phyloP scores from a whole-genome alignment of 1,140 invertebrate species.

The Nautilus pompilius region DNA sequence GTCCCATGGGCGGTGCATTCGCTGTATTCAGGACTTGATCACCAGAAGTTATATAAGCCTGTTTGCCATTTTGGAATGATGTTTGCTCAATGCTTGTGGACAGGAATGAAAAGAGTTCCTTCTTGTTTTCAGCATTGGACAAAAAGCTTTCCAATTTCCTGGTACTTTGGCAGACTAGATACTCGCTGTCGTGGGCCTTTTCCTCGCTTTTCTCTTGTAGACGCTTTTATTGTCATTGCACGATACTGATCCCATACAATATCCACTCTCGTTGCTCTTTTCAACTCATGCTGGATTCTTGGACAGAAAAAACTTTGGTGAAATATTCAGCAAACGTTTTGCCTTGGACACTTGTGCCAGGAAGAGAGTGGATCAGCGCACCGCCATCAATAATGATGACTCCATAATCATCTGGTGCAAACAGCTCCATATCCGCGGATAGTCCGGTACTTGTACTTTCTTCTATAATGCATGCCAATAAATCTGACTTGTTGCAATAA shows the following conservation, averaged over 20 bases:
- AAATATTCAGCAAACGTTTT: neutral
- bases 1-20: neutral
- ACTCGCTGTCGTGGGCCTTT: neutral
- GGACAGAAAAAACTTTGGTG: neutral
- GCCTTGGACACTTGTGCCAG: neutral
- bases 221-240: neutral
- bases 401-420: neutral
- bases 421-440: too few relatives aligned
- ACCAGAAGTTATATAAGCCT: too few relatives aligned
- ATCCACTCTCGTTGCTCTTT: too few relatives aligned
- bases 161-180: constrained; percentile 3
- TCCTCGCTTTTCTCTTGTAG: constrained; percentile 2
- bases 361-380: neutral
- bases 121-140: constrained; percentile 1
- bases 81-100: too few relatives aligned
- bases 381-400: neutral
- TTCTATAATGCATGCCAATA: too few relatives aligned
- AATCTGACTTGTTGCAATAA: too few relatives aligned
- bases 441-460: too few relatives aligned
- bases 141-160: constrained; percentile 2
- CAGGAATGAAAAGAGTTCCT: too few relatives aligned
- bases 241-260: neutral
- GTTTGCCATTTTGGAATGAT: too few relatives aligned
- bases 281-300: too few relatives aligned
- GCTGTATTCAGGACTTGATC: too few relatives aligned